Percentiles rank a stretch among this genome's conserved stretches.
Evolutionary conservation across 1,140 invertebrate genomes (phyloP).

Genomic region (Penaeus indicus): DNA sequence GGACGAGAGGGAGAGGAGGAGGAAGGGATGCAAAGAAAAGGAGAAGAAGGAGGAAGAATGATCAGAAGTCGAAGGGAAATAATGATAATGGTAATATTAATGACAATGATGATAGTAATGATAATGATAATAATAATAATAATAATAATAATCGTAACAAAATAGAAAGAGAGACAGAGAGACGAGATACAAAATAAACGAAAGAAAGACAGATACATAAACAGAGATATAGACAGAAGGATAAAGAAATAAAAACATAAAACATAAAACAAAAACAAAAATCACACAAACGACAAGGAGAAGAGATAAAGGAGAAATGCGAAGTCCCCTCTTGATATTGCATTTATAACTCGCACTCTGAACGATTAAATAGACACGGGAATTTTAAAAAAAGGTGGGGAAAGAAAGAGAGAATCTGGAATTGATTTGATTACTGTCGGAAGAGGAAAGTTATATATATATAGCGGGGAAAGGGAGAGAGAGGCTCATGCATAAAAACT

Average conservation of each 20-base stretch:
- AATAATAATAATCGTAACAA: constrained; percentile 36
- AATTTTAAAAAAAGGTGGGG: no score
- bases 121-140: constrained; percentile 37
- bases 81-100: constrained; percentile 4
- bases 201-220: background rate
- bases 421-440: no score
- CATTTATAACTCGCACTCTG: no score
- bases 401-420: no score
- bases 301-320: background rate
- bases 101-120: background rate
- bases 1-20: no score
- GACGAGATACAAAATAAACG: background rate
- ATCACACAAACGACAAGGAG: no score
- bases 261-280: background rate
- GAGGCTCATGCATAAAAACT: no score
- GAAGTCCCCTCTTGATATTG: no score
- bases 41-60: no score
- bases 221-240: background rate
- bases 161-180: background rate
- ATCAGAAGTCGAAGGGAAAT: background rate
- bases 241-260: background rate
- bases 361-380: no score
- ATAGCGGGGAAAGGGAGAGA: no score
- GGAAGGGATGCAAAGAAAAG: background rate
- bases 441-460: no score